Conservation (phyloP, 1,140 invertebrate genomes). For the Tetramorium simillimum region DNA sequence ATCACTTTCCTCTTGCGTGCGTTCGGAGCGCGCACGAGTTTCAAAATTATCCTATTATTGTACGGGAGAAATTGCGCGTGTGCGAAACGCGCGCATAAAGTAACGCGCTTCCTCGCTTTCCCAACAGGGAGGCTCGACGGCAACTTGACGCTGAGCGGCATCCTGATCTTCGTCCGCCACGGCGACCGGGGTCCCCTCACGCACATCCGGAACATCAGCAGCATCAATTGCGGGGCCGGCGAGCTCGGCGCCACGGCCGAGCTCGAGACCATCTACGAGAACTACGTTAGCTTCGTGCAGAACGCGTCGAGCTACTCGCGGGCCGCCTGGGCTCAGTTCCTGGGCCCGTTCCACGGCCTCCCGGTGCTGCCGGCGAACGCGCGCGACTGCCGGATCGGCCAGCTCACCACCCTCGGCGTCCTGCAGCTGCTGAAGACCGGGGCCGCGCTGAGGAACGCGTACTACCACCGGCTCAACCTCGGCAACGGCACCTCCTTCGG, state of each 20-base stretch:
- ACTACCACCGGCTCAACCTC: slow-evolving; percentile 87
- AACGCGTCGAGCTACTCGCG: slow-evolving; percentile 81
- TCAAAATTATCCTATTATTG: neutral
- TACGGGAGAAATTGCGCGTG: neutral
- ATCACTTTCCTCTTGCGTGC: neutral
- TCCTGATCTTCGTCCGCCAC: slow-evolving; percentile 93
- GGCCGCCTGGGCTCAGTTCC: slow-evolving; percentile 89
- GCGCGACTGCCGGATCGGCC: slow-evolving; percentile 83
- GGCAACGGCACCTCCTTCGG: slow-evolving; percentile 81
- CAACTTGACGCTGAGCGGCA: slow-evolving; percentile 91
- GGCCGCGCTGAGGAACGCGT: slow-evolving; percentile 89
- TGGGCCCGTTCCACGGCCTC: slow-evolving; percentile 94
- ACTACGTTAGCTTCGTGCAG: slow-evolving; percentile 80
- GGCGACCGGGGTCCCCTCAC: slow-evolving; percentile 95
- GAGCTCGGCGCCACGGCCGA: slow-evolving; percentile 84
- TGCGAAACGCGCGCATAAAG: neutral
- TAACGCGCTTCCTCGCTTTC: slow-evolving; percentile 37
- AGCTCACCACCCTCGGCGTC: slow-evolving; percentile 88
- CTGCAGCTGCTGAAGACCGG: slow-evolving; percentile 93
- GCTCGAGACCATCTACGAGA: slow-evolving; percentile 78
- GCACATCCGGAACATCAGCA: slow-evolving; percentile 91
- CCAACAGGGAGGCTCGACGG: slow-evolving; percentile 86
- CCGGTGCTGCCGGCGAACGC: slow-evolving; percentile 88
- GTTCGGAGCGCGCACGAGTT: neutral
- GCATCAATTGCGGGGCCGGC: slow-evolving; percentile 91